Conservation (phyloP, 2,797 vertebrate species). For the Limnodromus scolopaceus region DNA sequence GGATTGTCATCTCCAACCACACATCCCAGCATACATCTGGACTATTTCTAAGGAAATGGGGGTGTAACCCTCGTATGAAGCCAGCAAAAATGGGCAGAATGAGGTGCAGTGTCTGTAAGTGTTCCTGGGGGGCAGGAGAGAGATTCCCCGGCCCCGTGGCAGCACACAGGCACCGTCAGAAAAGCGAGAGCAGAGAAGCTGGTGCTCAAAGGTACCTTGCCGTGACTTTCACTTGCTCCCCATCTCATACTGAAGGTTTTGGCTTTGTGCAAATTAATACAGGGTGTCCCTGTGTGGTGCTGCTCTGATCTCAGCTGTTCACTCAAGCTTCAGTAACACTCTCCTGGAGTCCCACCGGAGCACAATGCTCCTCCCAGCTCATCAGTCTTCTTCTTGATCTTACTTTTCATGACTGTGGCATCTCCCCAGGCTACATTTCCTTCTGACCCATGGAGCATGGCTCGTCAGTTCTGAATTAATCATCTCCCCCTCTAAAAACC, state of each 20-base stretch:
- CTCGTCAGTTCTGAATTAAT: neutral
- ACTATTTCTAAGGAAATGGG: neutral
- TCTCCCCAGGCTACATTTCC: neutral
- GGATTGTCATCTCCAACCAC: neutral
- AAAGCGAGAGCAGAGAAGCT: neutral
- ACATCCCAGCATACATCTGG: neutral
- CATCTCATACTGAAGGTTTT: neutral
- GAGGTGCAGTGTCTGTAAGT: neutral
- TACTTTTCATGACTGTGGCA: neutral
- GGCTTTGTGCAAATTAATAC: neutral
- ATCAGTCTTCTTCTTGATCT: neutral
- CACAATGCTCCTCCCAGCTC: neutral
- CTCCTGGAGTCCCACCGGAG: neutral
- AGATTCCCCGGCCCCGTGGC: accelerated
- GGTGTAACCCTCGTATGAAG: neutral
- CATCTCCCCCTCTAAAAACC: neutral
- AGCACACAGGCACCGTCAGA: accelerated
- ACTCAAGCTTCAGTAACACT: neutral
- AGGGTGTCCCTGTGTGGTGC: neutral
- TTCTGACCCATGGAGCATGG: neutral
- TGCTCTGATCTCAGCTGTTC: neutral
- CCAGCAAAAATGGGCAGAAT: neutral
- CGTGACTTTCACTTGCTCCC: neutral
- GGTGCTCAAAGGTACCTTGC: neutral
- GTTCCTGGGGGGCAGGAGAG: neutral